Base-by-base conservation (phyloP, 2,888 invertebrate genomes). In the Gerris lacustris region DNA sequence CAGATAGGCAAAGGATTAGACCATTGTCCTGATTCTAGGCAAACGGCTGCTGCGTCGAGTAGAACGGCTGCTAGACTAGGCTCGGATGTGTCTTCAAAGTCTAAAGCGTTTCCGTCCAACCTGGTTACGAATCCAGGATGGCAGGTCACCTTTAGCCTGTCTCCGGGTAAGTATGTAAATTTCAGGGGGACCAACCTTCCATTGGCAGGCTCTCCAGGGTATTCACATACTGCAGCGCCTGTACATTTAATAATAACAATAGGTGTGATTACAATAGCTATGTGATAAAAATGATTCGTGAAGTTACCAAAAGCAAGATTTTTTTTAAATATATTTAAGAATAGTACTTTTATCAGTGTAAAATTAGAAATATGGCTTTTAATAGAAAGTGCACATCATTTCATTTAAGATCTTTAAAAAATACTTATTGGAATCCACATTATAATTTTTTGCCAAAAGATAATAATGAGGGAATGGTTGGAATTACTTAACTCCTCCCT, bases 181-280 rank as follows among this genome's bases (percentile, higher is more conserved):
- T 89, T 89, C 69, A 87, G 83, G 43, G 89, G 89, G 4, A 86
- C 86, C 77, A 88, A 85, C 71, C 86, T 82, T 6, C 89, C 89
- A 77, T 89, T 87, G 72, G 86, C 85, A 44, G 88, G 88, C 78
- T 88, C 88, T 11, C 88, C 88, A 7, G 88, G 85, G 78, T 88
- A 88, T 44, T 87, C 86, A 79, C 89, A 89, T 76, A 87, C 85
- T 63, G 87, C 86, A 81, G 88, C 87, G 81, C 89, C 89, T 89
- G 79, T 4, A 73, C 70, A 17, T 11, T 15, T 11, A 15, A 31
- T 31, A 31, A 31, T 31, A 31, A 31, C 31, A 31, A 31, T 31
- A 31, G 31, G 1, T 31, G 31, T 17, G n/a, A 64, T 64, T 64
- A 64, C 17, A 64, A 64, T 18, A 11, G 31, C n/a, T 11, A n/a